phyloP scores from a whole-genome alignment of 2,888 invertebrate species.

The Pheosia gnoma region DNA sequence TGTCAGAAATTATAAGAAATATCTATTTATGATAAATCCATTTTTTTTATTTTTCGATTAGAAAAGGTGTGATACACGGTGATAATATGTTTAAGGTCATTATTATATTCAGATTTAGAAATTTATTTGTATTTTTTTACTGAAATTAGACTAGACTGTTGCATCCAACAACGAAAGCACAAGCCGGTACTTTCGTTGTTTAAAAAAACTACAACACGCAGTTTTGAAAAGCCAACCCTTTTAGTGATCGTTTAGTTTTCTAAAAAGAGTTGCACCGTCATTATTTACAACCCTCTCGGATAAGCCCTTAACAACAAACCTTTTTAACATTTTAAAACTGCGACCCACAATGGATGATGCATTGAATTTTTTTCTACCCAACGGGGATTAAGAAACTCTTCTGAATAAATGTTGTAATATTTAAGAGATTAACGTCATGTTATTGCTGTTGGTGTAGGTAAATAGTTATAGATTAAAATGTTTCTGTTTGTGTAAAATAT shows the following conservation, averaged over 20 bases:
- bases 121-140: no score
- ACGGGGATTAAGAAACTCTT: conserved; percentile 64
- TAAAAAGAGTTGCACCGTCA: conserved; percentile 77
- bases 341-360: conserved; percentile 71
- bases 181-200: no score
- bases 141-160: no score
- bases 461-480: conserved; percentile 63
- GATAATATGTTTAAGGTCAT: no score
- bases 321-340: conserved; percentile 82
- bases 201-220: not conserved
- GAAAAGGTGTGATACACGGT: no score
- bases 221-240: conserved; percentile 42
- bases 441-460: conserved; percentile 55
- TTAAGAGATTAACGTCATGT: conserved; percentile 82
- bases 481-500: conserved; percentile 59
- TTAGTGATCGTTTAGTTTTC: conserved; percentile 73
- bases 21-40: no score
- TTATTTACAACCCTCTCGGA: conserved; percentile 82
- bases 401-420: conserved; percentile 81
- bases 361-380: conserved; percentile 66
- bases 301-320: conserved; percentile 80
- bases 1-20: no score
- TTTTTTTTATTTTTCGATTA: no score
- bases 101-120: no score
- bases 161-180: no score